Percentiles rank a stretch among this genome's conserved stretches.
phyloP scores from a whole-genome alignment of 1,140 invertebrate species.

The Drosophila repleta region DNA sequence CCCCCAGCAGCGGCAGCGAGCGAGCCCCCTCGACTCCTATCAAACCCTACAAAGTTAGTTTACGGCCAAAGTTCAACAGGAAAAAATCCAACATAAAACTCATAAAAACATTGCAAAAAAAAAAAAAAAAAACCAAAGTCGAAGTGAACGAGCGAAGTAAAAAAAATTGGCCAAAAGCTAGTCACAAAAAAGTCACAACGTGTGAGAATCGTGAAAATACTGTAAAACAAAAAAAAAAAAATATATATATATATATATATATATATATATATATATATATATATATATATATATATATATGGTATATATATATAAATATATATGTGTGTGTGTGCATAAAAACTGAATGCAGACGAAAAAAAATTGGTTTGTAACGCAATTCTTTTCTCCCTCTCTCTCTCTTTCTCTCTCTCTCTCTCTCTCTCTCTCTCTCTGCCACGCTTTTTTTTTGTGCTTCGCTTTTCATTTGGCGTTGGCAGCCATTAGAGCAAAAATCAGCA shows the following conservation, averaged over 20 bases:
- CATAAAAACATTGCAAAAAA: constrained; percentile 63
- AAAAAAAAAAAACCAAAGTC: constrained; percentile 1
- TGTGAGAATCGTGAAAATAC: constrained; percentile 51
- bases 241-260: constrained; percentile 8
- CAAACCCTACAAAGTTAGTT: constrained; percentile 77
- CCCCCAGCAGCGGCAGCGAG: background rate
- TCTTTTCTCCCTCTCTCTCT: constrained; percentile 8
- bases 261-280: background rate
- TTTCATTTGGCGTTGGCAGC: constrained; percentile 78
- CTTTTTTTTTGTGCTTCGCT: constrained; percentile 47
- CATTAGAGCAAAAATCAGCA: constrained; percentile 81
- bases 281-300: background rate
- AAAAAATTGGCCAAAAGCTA: constrained; percentile 70
- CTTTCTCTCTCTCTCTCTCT: background rate
- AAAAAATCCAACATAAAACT: constrained; percentile 58
- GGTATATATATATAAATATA: too few relatives aligned
- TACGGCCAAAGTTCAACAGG: constrained; percentile 72
- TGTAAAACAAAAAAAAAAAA: constrained; percentile 44
- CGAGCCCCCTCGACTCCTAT: constrained; percentile 47
- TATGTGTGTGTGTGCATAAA: constrained; percentile 14
- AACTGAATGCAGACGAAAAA: constrained; percentile 36
- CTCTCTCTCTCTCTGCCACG: background rate
- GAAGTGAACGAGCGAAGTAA: constrained; percentile 6
- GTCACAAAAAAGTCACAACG: constrained; percentile 57
- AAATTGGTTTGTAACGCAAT: constrained; percentile 72